A percentile compares a stretch with the other conserved stretches of the same genome.
Conservation (phyloP, 2,797 vertebrate species). For the Phoxinus dragarum region DNA sequence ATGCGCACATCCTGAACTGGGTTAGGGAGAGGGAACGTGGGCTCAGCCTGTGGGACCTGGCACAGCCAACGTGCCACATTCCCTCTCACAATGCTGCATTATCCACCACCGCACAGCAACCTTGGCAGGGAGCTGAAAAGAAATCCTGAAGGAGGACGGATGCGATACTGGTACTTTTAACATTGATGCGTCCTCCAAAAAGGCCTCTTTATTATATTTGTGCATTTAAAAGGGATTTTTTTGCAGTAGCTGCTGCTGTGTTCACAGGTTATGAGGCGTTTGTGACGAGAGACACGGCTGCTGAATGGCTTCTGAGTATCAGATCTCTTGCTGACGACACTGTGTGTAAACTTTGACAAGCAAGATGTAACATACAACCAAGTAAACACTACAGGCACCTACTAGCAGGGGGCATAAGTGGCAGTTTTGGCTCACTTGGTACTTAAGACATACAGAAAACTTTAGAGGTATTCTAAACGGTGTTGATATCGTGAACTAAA, state of each 20-base stretch:
- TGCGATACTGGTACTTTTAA: constrained; percentile 51
- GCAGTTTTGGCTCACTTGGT: background rate
- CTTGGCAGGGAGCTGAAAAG: constrained; percentile 54
- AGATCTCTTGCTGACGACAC: background rate
- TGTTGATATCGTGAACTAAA: background rate
- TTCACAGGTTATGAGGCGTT: background rate
- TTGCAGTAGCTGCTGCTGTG: background rate
- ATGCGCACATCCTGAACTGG: constrained; percentile 66
- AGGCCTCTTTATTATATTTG: constrained; percentile 13
- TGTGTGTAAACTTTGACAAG: background rate
- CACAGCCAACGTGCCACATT: constrained; percentile 64
- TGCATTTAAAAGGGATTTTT: constrained; percentile 5
- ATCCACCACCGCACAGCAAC: constrained; percentile 58
- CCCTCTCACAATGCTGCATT: constrained; percentile 61
- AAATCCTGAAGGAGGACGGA: constrained; percentile 56
- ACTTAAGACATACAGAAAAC: background rate
- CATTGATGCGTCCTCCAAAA: constrained; percentile 53
- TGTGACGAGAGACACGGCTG: background rate
- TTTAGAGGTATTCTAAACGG: background rate
- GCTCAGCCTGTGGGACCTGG: constrained; percentile 79
- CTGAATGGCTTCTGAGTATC: background rate
- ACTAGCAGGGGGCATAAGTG: background rate
- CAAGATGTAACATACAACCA: background rate
- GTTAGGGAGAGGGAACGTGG: constrained; percentile 72
- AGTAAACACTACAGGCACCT: background rate